These are phyloP conservation scores for Adelges cooleyi DNA, from an alignment of 1,140 invertebrate genomes.

Conservation along the genomic window DNA sequence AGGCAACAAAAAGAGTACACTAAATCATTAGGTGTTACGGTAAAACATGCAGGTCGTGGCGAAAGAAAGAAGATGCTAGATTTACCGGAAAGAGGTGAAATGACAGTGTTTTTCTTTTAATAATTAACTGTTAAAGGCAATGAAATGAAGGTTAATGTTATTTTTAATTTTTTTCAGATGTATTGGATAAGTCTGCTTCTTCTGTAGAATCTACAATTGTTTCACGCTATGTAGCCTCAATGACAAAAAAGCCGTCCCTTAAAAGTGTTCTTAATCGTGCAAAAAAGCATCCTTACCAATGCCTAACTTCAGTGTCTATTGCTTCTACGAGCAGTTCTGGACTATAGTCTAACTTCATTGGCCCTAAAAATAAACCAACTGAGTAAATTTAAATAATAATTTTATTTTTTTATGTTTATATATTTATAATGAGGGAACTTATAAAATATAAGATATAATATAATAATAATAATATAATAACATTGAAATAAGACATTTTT, in stretches of 20 bases:
- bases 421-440: constrained; percentile 1
- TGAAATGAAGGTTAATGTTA: too few relatives aligned
- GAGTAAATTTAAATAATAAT: neutral
- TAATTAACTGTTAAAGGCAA: too few relatives aligned
- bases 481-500: too few relatives aligned
- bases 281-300: neutral
- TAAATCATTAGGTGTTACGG: neutral
- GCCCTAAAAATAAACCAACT: neutral
- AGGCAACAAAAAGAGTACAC: constrained; percentile 11
- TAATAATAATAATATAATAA: neutral
- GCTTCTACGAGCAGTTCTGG: neutral
- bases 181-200: too few relatives aligned
- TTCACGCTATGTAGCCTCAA: constrained; percentile 11
- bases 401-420: neutral
- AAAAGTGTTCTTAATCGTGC: neutral
- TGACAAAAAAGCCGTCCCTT: constrained; percentile 14
- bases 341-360: neutral
- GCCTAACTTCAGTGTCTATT: neutral
- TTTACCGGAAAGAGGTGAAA: neutral
- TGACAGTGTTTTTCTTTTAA: too few relatives aligned
- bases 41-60: neutral
- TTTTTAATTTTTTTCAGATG: too few relatives aligned
- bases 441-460: neutral
- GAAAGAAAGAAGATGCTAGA: constrained; percentile 6
- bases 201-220: constrained; percentile 21